Evolutionary conservation across 1,140 invertebrate species (phyloP).

Genomic region (Octopus bimaculoides): DNA sequence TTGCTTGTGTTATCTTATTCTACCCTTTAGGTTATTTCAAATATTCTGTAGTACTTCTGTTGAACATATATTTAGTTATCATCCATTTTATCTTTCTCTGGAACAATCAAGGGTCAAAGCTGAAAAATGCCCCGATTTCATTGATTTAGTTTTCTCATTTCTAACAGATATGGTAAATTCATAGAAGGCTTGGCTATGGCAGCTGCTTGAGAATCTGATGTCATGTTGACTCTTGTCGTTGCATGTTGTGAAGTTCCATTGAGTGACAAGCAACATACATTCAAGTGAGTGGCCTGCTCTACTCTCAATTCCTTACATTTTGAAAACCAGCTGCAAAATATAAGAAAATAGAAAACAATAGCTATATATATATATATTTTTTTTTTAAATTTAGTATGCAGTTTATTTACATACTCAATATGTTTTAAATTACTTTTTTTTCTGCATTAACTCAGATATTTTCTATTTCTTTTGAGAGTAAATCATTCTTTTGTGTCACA

Average conservation of each 20-base stretch:
- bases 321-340: not conserved
- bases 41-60: not conserved
- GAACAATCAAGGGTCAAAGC: not conserved
- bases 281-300: constrained; percentile 1
- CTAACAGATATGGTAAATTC: constrained; percentile 4
- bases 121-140: constrained; percentile 8
- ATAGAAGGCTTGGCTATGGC: not conserved
- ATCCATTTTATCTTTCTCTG: not conserved
- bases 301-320: not conserved
- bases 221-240: constrained; percentile 4
- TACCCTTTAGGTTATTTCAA: not conserved
- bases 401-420: too few relatives aligned
- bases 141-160: constrained; percentile 13
- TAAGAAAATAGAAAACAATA: too few relatives aligned
- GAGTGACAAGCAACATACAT: constrained; percentile 12
- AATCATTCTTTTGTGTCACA: too few relatives aligned
- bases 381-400: too few relatives aligned
- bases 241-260: not conserved
- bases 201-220: constrained; percentile 11
- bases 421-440: too few relatives aligned
- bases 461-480: too few relatives aligned
- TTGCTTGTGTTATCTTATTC: not conserved
- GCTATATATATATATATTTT: too few relatives aligned
- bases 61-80: not conserved
- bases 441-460: too few relatives aligned